Conservation (phyloP, 2,113 vertebrate species). For the Hemibagrus wyckioides region DNA sequence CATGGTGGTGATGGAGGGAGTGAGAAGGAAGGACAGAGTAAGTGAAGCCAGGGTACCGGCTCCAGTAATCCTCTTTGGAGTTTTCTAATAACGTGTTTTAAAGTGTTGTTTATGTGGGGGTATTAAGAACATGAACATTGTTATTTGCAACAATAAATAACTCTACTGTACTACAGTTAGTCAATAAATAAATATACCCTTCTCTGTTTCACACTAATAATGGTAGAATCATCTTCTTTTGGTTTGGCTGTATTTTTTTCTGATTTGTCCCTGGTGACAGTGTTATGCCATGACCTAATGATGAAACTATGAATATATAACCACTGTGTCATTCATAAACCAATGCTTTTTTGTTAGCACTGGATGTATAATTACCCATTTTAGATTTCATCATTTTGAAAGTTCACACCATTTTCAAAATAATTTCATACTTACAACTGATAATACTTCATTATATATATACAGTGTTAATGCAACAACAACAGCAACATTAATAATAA, state of each 20-base stretch:
- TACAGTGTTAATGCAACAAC: not conserved
- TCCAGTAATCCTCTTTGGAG: not conserved
- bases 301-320: not conserved
- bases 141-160: not conserved
- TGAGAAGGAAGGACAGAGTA: not conserved
- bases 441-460: too few species aligned
- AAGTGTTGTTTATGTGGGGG: not conserved
- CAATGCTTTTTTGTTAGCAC: not conserved
- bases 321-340: not conserved
- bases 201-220: not conserved
- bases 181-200: not conserved
- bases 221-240: not conserved
- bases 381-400: not conserved
- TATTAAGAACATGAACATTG: not conserved
- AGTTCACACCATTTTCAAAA: not conserved
- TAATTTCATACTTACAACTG: not conserved
- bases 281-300: not conserved
- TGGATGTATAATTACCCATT: not conserved
- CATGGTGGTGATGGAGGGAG: slow-evolving; percentile 32
- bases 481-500: not conserved
- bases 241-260: not conserved
- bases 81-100: not conserved
- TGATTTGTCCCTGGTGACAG: not conserved
- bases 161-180: not conserved
- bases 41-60: slow-evolving; percentile 12